Conservation (phyloP, 2,888 invertebrate genomes). For the Phyllotreta cruciferae region DNA sequence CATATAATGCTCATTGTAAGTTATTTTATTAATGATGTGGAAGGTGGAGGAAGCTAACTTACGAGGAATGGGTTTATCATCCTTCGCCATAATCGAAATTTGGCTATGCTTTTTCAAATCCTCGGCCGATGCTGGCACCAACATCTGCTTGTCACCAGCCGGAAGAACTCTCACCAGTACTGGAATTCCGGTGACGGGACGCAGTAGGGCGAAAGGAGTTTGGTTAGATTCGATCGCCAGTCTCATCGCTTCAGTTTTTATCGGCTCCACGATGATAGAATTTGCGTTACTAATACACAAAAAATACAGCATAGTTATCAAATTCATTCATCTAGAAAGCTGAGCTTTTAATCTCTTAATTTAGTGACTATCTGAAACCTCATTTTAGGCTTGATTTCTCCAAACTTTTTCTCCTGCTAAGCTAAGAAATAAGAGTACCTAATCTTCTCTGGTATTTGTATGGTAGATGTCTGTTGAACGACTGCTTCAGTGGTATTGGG, state of each 20-base stretch:
- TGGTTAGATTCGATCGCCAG: slow-evolving; percentile 69
- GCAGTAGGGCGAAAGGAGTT: slow-evolving; percentile 74
- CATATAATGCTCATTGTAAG: neutral
- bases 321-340: neutral
- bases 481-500: no score
- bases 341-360: no score
- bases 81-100: slow-evolving; percentile 59
- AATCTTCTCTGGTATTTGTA: slow-evolving; percentile 37
- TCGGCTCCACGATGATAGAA: slow-evolving; percentile 73
- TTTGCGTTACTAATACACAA: slow-evolving; percentile 59
- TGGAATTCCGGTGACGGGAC: slow-evolving; percentile 71
- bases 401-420: neutral
- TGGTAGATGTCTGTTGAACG: slow-evolving; percentile 1
- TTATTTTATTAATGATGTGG: no score
- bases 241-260: slow-evolving; percentile 75
- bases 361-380: no score
- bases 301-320: no score
- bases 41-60: no score
- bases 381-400: no score
- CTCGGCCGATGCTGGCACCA: slow-evolving; percentile 76
- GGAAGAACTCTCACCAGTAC: slow-evolving; percentile 73
- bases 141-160: slow-evolving; percentile 66
- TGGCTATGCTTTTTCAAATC: slow-evolving; percentile 72
- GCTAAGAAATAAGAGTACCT: slow-evolving; percentile 32
- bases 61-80: slow-evolving; percentile 35